Evolutionary conservation across 2,797 vertebrate genomes (phyloP).

Genomic region (Cyprinodon diabolis): DNA sequence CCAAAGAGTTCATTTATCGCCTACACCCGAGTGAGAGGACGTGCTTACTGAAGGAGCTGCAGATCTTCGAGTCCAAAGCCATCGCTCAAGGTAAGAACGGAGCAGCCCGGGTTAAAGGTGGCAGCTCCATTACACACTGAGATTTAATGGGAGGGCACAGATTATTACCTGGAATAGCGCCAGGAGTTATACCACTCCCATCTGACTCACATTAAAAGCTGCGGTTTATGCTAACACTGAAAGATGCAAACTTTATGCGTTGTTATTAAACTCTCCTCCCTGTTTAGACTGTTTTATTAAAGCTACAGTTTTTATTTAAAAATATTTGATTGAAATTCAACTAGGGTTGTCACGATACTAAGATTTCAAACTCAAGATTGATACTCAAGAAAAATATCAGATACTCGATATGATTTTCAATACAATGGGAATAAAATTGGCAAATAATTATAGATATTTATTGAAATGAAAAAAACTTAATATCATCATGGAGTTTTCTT

Average conservation of each 20-base stretch:
- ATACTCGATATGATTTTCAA: no score
- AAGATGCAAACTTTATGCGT: neutral
- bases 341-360: no score
- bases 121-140: neutral
- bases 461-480: no score
- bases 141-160: neutral
- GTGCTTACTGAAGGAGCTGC: constrained; percentile 89
- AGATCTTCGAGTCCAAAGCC: constrained; percentile 90
- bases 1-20: constrained; percentile 92
- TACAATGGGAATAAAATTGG: no score
- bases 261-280: neutral
- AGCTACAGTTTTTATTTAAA: neutral
- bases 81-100: constrained; percentile 87
- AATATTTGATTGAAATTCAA: neutral
- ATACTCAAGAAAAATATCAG: no score
- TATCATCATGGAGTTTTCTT: no score
- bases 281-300: no score
- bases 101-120: constrained; percentile 2
- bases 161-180: neutral
- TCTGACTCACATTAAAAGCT: neutral
- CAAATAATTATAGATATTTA: no score
- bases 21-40: constrained; percentile 87
- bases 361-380: no score
- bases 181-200: neutral
- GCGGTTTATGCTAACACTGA: neutral